Evolutionary conservation across 2,797 vertebrate genomes (phyloP), one percentile per base, ranked within the genome.

Genomic region (Helostoma temminkii): DNA sequence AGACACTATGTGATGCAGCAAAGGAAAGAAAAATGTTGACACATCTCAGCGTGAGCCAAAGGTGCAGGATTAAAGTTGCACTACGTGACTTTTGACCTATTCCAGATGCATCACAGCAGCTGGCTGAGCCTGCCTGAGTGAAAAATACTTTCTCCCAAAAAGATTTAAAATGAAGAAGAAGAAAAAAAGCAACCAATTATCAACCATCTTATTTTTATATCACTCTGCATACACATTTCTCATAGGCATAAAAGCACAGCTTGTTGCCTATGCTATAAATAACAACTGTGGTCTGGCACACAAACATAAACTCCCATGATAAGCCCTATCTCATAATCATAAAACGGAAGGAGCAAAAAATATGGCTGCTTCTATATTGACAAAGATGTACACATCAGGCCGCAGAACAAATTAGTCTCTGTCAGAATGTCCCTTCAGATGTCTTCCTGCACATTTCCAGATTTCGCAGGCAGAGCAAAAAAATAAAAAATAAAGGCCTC

Each of bases 321-420:
- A 85, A 85, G 81, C 52, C 0, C 47, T 61, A 85, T 84, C 78
- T 61, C 18, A 11, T 5, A 24, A 79, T 77, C 80, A 81, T 84
- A 77, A 88, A 83, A 76, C 69, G 55, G 52, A 21, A 36, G 47
- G 10, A 30, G 56, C 7, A 34, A 16, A 41, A 62, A 66, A 32
- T 53, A 61, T 21, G 62, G 19, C 58, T 15, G 43, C 50, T 65
- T 62, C 82, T 56, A 68, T 71, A 43, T 15, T 55, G 81, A 80
- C 76, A 69, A 61, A 84, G 69, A 85, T 71, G 76, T 79, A 76
- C 73, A 71, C 61, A 14, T 76, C 71, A 47, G 76, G 80, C 85
- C 74, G 59, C 71, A 70, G 82, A 89, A 89, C 85, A 89, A 87
- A 92, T 91, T 81, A 85, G 80, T 86, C 78, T 74, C 82, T 60